Base-by-base conservation (phyloP, 1,140 invertebrate genomes). In the Tetramorium parvispinum region DNA sequence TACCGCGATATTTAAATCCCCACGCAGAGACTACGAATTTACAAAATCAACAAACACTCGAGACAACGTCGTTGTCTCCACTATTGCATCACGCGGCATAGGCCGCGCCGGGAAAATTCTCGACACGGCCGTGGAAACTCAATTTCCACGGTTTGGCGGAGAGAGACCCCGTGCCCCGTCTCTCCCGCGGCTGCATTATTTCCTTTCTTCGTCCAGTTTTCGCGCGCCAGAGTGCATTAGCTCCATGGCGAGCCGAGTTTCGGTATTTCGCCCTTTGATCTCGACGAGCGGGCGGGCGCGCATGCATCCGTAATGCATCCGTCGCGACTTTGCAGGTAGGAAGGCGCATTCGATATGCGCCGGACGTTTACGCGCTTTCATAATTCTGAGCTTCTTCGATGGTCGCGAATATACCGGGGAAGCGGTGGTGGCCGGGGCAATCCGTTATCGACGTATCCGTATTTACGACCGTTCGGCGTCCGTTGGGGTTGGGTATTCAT, bases 281-380 rank as follows among this genome's bases (percentile, higher is more conserved):
- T 83, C 37, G n/a, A 24, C 27, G 8, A 46, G 27, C 16, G 68
- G 21, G n/a, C 32, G 49, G 21, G 16, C n/a, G 27, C 63, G 61
- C 53, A 40, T 77, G 46, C 63, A 87, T 55, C 75, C 85, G 40
- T 87, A 88, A 88, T 88, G 78, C 68, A 82, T 59, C 68, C 79
- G 66, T 13, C 79, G 68, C 18, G 21, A 68, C 68, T n/a, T n/a
- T 82, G 37, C 40, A 73, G 66, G 27, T 57, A 40, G 43, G 79
- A 83, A 83, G 79, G 27, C 21, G 53, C 53, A 59, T 83, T 83
- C 53, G 40, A 59, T 75, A 49, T 59, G 40, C 79, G 40, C 66
- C 68, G 68, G 79, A 73, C 66, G 65, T 43, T 73, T 73, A 73
- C 66, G 66, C 40, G 53, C 68, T 83, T 83, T 83, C 79, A 68